phyloP scores from a whole-genome alignment of 2,888 invertebrate genomes.

The Auanema sp. region DNA sequence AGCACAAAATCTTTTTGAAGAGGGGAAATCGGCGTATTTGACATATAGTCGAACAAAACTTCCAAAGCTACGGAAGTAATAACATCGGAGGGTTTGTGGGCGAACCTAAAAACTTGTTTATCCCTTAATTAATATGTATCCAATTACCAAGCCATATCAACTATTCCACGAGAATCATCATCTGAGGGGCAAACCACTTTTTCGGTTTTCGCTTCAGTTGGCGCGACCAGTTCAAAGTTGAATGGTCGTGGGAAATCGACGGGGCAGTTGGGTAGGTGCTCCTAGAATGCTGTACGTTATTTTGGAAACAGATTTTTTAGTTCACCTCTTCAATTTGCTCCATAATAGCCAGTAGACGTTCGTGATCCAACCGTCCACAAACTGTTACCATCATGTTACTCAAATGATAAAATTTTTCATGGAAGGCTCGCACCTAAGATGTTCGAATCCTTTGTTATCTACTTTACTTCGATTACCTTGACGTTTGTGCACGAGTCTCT shows the following conservation, averaged over 20 bases:
- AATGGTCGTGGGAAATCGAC: conserved; percentile 53
- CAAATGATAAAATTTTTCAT: conserved; percentile 83
- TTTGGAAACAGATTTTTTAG: conserved; percentile 7
- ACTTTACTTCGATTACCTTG: conserved; percentile 70
- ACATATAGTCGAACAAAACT: conserved; percentile 68
- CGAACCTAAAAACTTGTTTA: conserved; percentile 21
- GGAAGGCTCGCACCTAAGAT: conserved; percentile 73
- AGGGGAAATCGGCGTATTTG: conserved; percentile 84
- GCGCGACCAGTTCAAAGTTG: conserved; percentile 22
- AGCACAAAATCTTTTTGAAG: conserved; percentile 71
- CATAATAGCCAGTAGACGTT: conserved; percentile 77
- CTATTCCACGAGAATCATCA: conserved; percentile 52
- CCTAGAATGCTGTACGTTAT: conserved; percentile 13
- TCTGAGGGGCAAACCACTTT: conserved; percentile 56
- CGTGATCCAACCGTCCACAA: conserved; percentile 74
- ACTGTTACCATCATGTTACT: conserved; percentile 84
- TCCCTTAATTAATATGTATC: neutral
- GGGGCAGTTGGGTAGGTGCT: conserved; percentile 68
- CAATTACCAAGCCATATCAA: conserved; percentile 61
- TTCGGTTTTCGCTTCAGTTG: conserved; percentile 28
- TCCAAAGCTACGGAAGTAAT: conserved; percentile 35
- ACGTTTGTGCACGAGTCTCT: conserved; percentile 79
- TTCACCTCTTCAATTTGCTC: conserved; percentile 74
- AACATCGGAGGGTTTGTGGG: conserved; percentile 31
- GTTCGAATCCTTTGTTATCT: too few relatives aligned